A percentile compares a stretch with the other conserved stretches of the same genome.
phyloP scores from a whole-genome alignment of 1,140 invertebrate genomes.

The Psilanteris sp. region DNA sequence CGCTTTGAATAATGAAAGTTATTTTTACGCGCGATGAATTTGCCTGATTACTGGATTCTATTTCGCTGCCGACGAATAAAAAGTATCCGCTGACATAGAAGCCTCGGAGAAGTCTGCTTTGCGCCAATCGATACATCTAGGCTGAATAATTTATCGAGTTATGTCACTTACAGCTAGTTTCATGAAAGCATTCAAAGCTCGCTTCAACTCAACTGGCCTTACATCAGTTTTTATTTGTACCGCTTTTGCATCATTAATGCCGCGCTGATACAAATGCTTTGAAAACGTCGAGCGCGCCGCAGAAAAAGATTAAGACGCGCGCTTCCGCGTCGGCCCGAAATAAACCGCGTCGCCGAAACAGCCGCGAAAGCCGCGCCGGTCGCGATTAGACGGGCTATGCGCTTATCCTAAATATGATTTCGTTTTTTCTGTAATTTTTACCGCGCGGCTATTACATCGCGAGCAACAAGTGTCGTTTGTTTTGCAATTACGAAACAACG shows the following conservation, averaged over 20 bases:
- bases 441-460: conserved; percentile 47
- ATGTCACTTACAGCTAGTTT: conserved; percentile 66
- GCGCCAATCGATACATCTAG: conserved; percentile 60
- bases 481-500: conserved; percentile 60
- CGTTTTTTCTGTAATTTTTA: conserved; percentile 47
- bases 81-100: conserved; percentile 61
- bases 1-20: conserved; percentile 57
- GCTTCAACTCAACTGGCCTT: conserved; percentile 53
- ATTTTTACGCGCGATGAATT: conserved; percentile 62
- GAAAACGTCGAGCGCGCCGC: too few species aligned
- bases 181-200: conserved; percentile 66
- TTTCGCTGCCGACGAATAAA: conserved; percentile 54
- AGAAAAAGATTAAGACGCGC: too few species aligned
- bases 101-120: conserved; percentile 55
- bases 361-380: too few species aligned
- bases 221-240: conserved; percentile 59
- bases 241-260: conserved; percentile 54
- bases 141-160: conserved; percentile 66
- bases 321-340: too few species aligned
- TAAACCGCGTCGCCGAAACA: too few species aligned
- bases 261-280: conserved; percentile 39
- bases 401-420: conserved; percentile 48
- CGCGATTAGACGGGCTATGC: conserved; percentile 2
- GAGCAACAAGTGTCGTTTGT: conserved; percentile 65
- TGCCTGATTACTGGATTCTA: conserved; percentile 58